phyloP scores from a whole-genome alignment of 2,888 invertebrate species.

The Seira musarum region DNA sequence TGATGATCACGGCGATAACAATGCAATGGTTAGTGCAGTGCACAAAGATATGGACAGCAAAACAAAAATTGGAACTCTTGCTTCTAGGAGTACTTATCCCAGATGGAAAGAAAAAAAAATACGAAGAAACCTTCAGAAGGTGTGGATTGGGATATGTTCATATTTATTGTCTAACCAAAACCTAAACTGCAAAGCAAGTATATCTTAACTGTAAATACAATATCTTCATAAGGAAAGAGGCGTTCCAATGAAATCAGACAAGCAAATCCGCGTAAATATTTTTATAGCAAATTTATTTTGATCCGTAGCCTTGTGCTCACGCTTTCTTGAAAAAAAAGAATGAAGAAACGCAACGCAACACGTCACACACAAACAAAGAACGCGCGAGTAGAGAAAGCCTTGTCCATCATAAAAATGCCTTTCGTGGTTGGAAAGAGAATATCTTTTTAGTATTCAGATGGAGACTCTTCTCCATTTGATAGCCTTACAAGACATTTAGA shows the following conservation, averaged over 20 bases:
- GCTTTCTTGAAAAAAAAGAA: too few species aligned
- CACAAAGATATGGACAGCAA: too few species aligned
- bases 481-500: constrained; percentile 8
- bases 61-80: too few species aligned
- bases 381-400: background rate
- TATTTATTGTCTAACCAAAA: too few species aligned
- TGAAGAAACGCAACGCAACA: constrained; percentile 37
- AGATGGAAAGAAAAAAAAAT: too few species aligned
- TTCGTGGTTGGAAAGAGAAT: constrained; percentile 4
- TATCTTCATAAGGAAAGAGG: constrained; percentile 37
- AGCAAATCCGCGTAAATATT: constrained; percentile 61
- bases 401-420: background rate
- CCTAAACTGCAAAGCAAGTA: background rate
- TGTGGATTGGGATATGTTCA: too few species aligned
- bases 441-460: background rate
- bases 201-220: too few species aligned
- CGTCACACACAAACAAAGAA: background rate
- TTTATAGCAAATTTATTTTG: constrained; percentile 62
- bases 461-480: constrained; percentile 9
- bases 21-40: too few species aligned
- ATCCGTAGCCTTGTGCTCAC: constrained; percentile 45
- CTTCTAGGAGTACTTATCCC: too few species aligned
- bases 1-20: too few species aligned
- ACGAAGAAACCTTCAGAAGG: too few species aligned
- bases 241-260: constrained; percentile 59